Conservation (phyloP, 2,888 invertebrate species). For the Lutraria lutraria region DNA sequence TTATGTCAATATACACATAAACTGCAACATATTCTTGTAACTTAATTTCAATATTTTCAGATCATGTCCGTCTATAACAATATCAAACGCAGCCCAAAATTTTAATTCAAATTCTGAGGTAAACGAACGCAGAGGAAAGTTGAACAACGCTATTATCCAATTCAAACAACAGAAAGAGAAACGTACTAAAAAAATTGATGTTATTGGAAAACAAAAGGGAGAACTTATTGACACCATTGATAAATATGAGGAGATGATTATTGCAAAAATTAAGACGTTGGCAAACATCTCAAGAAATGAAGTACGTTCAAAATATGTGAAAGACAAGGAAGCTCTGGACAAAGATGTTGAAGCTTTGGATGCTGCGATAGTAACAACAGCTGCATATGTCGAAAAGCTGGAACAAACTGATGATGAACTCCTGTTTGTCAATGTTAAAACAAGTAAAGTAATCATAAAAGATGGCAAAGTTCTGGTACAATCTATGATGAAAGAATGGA, state of each 20-base stretch:
- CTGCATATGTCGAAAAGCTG: neutral
- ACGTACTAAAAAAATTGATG: slow-evolving; percentile 3
- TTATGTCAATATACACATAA: too few species aligned
- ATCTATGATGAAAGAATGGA: too few species aligned
- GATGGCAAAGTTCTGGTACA: too few species aligned
- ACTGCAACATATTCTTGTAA: too few species aligned
- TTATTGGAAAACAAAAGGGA: slow-evolving; percentile 27
- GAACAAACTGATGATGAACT: too few species aligned
- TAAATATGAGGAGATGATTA: slow-evolving; percentile 18
- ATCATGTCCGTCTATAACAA: too few species aligned
- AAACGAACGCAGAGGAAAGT: neutral
- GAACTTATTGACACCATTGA: slow-evolving; percentile 24
- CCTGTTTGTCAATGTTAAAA: too few species aligned
- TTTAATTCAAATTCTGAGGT: slow-evolving; percentile 15
- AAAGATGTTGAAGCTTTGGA: slow-evolving; percentile 13
- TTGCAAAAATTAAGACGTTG: slow-evolving; percentile 19
- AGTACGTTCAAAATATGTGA: slow-evolving; percentile 29
- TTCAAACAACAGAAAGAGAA: slow-evolving; percentile 20
- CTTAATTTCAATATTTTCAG: too few species aligned
- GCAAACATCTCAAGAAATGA: slow-evolving; percentile 26
- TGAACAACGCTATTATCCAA: neutral
- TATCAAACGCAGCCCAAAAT: neutral
- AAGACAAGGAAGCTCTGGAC: slow-evolving; percentile 15
- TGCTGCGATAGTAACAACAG: slow-evolving; percentile 10
- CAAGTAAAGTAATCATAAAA: too few species aligned